These are phyloP conservation scores for Threskiornis aethiopicus DNA, from an alignment of 2,797 vertebrate species.

Conservation along the genomic window DNA sequence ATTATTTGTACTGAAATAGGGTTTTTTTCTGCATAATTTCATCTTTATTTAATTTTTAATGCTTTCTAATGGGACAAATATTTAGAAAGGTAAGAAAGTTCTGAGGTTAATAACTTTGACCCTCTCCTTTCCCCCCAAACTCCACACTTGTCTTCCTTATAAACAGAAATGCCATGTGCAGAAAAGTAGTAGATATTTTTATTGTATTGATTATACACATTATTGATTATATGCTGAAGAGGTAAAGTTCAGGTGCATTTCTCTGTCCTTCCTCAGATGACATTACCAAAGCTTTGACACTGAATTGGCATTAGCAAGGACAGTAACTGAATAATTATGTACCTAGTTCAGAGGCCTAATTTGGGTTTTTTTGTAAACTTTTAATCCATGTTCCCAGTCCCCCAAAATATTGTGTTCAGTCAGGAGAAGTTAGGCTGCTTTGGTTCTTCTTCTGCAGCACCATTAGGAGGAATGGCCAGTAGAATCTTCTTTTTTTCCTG, in stretches of 20 bases:
- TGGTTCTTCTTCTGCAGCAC: not conserved
- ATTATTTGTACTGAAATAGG: conserved; percentile 47
- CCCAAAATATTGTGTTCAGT: not conserved
- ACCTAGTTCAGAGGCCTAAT: not conserved
- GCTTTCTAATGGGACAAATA: conserved; percentile 73
- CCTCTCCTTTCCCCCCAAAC: not conserved
- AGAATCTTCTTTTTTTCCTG: not conserved
- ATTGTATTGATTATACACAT: not conserved
- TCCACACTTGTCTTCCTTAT: not conserved
- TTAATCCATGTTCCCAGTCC: not conserved
- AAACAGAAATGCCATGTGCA: not conserved
- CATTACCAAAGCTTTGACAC: not conserved
- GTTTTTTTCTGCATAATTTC: conserved; percentile 65
- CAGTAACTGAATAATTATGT: not conserved
- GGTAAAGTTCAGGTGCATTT: not conserved
- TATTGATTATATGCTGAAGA: not conserved
- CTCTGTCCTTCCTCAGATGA: not conserved
- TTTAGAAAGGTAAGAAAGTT: conserved; percentile 73
- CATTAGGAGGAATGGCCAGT: not conserved
- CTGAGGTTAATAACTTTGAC: conserved; percentile 52
- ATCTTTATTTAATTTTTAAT: conserved; percentile 74
- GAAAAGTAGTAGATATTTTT: not conserved
- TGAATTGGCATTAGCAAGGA: not conserved
- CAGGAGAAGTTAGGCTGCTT: not conserved
- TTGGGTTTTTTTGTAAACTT: not conserved